phyloP scores from a whole-genome alignment of 1,140 invertebrate genomes.

The Drosophila pallidifrons region DNA sequence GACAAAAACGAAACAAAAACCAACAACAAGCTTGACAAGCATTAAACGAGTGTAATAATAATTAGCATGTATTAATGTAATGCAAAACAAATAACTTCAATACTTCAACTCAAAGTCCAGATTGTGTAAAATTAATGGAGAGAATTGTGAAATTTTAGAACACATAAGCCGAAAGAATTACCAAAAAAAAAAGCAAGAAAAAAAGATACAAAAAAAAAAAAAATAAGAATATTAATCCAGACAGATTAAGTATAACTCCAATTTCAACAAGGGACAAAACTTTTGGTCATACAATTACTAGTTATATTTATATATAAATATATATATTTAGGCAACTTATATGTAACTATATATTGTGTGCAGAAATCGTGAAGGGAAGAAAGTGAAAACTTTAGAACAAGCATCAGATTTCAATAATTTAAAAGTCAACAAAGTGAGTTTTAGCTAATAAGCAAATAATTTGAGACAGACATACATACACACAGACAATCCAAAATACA shows the following conservation, averaged over 20 bases:
- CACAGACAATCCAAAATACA: slow-evolving; percentile 14
- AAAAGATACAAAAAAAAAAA: slow-evolving; percentile 3
- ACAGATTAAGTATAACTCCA: slow-evolving; percentile 63
- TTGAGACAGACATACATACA: slow-evolving; percentile 30
- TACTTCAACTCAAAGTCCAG: slow-evolving; percentile 53
- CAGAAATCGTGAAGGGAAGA: slow-evolving; percentile 10
- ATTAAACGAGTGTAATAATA: slow-evolving; percentile 57
- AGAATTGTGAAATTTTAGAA: slow-evolving; percentile 65
- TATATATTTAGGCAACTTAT: slow-evolving; percentile 48
- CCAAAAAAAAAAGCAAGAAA: slow-evolving; percentile 32
- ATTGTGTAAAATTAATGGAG: slow-evolving; percentile 38
- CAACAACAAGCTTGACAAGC: slow-evolving; percentile 51
- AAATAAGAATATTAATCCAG: slow-evolving; percentile 14
- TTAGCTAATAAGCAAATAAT: slow-evolving; percentile 47
- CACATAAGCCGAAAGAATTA: slow-evolving; percentile 61
- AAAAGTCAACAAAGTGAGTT: slow-evolving; percentile 45
- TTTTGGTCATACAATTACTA: slow-evolving; percentile 72
- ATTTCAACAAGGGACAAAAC: slow-evolving; percentile 79
- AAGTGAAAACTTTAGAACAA: slow-evolving; percentile 27
- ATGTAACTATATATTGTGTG: slow-evolving; percentile 43
- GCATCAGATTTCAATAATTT: slow-evolving; percentile 51
- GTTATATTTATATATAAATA: slow-evolving; percentile 54
- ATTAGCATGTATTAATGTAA: slow-evolving; percentile 57
- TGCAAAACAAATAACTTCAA: slow-evolving; percentile 57
- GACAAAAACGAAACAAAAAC: slow-evolving; percentile 51